These are phyloP conservation scores for Phalanger gymnotis DNA, from an alignment of 2,797 vertebrate genomes.

Conservation along the genomic window DNA sequence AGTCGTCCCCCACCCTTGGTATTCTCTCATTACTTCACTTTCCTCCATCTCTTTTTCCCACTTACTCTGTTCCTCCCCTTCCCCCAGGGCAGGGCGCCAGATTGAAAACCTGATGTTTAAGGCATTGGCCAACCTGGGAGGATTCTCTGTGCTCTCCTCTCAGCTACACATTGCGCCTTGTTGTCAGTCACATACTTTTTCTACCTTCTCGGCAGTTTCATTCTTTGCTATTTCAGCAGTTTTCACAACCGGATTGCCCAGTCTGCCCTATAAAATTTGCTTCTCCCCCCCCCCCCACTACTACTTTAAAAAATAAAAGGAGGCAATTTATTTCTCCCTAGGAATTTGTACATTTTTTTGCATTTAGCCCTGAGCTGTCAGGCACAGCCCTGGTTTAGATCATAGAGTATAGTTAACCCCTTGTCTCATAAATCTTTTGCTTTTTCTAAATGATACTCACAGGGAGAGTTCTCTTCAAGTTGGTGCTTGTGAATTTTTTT, in stretches of 20 bases:
- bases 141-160: not conserved
- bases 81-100: not conserved
- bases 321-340: not conserved
- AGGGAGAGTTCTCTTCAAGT: constrained; percentile 30
- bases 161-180: not conserved
- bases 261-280: not conserved
- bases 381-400: constrained; percentile 4
- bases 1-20: constrained; percentile 14
- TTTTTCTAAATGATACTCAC: constrained; percentile 16
- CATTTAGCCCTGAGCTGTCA: constrained; percentile 31
- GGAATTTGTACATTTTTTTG: constrained; percentile 1
- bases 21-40: not conserved
- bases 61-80: not conserved
- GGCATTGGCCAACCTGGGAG: not conserved
- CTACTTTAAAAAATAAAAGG: not conserved
- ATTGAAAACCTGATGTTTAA: not conserved
- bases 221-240: not conserved
- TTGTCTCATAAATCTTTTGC: constrained; percentile 31
- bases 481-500: not conserved
- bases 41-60: not conserved
- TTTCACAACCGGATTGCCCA: constrained; percentile 33
- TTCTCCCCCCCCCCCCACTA: not conserved
- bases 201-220: not conserved
- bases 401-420: constrained; percentile 21
- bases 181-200: constrained; percentile 19